Percentiles rank a stretch among this genome's conserved stretches.
Conservation (phyloP, 2,113 vertebrate species). For the Herpailurus yagouaroundi region DNA sequence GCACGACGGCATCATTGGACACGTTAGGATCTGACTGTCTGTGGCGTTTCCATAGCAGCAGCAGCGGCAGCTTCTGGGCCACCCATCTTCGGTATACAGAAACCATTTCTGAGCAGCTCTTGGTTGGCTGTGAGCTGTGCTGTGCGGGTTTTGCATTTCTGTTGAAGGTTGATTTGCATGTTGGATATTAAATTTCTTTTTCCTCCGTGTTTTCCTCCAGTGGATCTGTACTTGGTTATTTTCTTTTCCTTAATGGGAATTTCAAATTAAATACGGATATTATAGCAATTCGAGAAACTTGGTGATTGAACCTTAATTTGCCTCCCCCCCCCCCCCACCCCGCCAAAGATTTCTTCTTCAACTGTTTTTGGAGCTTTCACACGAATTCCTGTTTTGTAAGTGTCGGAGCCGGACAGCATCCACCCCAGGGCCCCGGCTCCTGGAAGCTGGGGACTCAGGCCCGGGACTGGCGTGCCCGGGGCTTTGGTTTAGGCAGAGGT, state of each 20-base stretch:
- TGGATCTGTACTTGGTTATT: not conserved
- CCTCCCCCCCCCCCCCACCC: not conserved
- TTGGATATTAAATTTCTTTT: not conserved
- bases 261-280: not conserved
- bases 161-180: not conserved
- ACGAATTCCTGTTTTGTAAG: too few relatives aligned
- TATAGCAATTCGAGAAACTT: not conserved
- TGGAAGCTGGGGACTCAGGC: not conserved
- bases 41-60: fast-evolving
- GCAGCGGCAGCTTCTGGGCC: fast-evolving
- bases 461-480: fast-evolving
- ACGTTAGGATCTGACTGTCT: fast-evolving
- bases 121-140: not conserved
- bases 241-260: not conserved
- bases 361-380: not conserved
- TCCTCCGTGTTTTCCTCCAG: not conserved
- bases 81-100: not conserved
- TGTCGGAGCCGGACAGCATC: fast-evolving
- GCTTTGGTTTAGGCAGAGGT: too few relatives aligned
- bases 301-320: not conserved
- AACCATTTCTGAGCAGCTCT: not conserved
- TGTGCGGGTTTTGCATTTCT: not conserved
- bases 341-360: not conserved
- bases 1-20: fast-evolving
- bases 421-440: fast-evolving